Evolutionary conservation across 2,797 vertebrate species (phyloP).

Genomic region (Sebastes goodei): DNA sequence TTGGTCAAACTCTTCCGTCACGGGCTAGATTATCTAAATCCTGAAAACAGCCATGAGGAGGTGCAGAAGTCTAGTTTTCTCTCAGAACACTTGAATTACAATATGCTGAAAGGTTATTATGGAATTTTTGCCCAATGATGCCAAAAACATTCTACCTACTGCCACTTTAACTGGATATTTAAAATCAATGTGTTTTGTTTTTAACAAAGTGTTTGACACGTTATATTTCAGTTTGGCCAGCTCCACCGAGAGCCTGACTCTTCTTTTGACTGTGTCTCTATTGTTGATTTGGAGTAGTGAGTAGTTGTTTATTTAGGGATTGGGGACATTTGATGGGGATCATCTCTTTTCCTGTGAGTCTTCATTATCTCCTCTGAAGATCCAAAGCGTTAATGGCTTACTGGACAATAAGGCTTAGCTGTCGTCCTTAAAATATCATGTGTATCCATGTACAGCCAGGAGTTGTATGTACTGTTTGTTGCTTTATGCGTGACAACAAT

Average conservation of each 20-base stretch:
- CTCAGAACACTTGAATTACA: too few relatives aligned
- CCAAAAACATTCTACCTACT: too few relatives aligned
- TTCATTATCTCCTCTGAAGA: background rate
- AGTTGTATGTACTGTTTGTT: background rate
- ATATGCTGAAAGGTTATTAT: too few relatives aligned
- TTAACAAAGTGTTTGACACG: background rate
- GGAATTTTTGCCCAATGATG: too few relatives aligned
- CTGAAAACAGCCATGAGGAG: too few relatives aligned
- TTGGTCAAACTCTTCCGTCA: too few relatives aligned
- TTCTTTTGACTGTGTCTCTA: background rate
- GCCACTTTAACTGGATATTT: background rate
- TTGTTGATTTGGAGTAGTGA: background rate
- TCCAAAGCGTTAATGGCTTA: background rate
- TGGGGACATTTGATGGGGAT: background rate
- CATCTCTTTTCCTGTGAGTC: background rate
- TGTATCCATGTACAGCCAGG: background rate
- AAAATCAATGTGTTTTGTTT: background rate
- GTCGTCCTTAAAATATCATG: background rate
- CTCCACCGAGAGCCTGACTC: background rate
- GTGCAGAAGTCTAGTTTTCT: too few relatives aligned
- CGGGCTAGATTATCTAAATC: too few relatives aligned
- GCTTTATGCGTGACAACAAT: background rate
- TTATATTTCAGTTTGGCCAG: background rate
- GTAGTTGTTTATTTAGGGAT: background rate
- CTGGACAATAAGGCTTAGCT: background rate